Conservation (phyloP, 2,888 invertebrate genomes). For the Himalopsyche anomala region DNA sequence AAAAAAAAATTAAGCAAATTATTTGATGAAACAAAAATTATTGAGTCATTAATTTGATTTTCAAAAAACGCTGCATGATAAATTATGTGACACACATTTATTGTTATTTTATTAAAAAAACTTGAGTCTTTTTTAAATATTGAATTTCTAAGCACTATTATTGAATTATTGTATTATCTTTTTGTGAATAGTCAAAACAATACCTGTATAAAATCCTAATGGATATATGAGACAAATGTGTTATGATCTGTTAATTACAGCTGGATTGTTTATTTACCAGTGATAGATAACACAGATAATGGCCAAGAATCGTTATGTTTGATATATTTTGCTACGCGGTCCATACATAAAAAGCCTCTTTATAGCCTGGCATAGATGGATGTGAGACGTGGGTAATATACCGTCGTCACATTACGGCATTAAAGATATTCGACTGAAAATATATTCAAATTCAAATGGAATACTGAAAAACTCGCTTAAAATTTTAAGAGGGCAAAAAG, state of each 20-base stretch:
- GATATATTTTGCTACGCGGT: conserved; percentile 20
- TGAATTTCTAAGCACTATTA: too few relatives aligned
- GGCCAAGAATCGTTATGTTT: conserved; percentile 13
- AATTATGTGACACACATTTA: too few relatives aligned
- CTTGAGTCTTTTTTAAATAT: too few relatives aligned
- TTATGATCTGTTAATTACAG: neutral
- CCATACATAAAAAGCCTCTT: conserved; percentile 26
- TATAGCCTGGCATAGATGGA: conserved; percentile 34
- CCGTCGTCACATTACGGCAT: conserved; percentile 23
- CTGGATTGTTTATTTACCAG: neutral
- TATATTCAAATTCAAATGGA: conserved; percentile 34
- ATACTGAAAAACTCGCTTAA: conserved; percentile 34
- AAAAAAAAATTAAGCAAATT: too few relatives aligned
- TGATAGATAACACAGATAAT: conserved; percentile 21
- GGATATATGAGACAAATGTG: neutral
- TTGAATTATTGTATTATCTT: too few relatives aligned
- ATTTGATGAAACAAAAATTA: too few relatives aligned
- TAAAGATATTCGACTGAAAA: conserved; percentile 30
- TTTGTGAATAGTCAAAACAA: too few relatives aligned
- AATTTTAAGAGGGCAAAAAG: conserved; percentile 15
- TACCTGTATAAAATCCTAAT: too few relatives aligned
- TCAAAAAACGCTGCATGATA: too few relatives aligned
- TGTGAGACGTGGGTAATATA: conserved; percentile 26
- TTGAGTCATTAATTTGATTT: too few relatives aligned
- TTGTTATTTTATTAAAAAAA: too few relatives aligned